Evolutionary conservation across 2,797 vertebrate genomes (phyloP).

Genomic region (Sebastes miniatus): DNA sequence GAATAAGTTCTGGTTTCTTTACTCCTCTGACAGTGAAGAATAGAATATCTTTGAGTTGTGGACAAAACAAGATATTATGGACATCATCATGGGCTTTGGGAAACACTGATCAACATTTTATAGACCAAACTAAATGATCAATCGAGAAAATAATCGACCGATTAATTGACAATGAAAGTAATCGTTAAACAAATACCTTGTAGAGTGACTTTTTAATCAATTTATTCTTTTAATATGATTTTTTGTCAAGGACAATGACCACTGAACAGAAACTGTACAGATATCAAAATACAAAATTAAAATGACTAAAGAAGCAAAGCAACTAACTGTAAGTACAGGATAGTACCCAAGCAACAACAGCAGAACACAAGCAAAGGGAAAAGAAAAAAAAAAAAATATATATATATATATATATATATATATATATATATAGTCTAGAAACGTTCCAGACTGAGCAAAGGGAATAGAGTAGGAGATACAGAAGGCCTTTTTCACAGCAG

Average conservation of each 20-base stretch:
- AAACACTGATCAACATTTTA: no score
- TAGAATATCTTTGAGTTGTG: no score
- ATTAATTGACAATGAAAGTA: no score
- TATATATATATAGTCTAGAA: not conserved
- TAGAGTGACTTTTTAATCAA: not conserved
- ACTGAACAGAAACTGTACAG: not conserved
- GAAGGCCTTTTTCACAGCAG: not conserved
- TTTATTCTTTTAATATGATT: no score
- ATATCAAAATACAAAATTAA: not conserved
- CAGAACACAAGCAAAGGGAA: not conserved
- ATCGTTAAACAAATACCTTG: not conserved
- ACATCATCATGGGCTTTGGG: no score
- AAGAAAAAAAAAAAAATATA: no score
- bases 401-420: no score
- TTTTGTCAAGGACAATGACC: not conserved
- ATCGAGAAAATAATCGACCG: no score
- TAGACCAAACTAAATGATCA: no score
- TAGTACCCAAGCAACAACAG: not conserved
- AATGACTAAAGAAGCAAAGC: not conserved
- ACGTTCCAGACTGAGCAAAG: not conserved
- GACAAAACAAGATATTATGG: no score
- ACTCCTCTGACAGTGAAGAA: no score
- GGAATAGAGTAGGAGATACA: not conserved
- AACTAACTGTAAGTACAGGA: not conserved
- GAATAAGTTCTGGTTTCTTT: no score